Evolutionary conservation across 1,140 invertebrate genomes (phyloP).

Genomic region (Pseudomyrmex cubaensis): DNA sequence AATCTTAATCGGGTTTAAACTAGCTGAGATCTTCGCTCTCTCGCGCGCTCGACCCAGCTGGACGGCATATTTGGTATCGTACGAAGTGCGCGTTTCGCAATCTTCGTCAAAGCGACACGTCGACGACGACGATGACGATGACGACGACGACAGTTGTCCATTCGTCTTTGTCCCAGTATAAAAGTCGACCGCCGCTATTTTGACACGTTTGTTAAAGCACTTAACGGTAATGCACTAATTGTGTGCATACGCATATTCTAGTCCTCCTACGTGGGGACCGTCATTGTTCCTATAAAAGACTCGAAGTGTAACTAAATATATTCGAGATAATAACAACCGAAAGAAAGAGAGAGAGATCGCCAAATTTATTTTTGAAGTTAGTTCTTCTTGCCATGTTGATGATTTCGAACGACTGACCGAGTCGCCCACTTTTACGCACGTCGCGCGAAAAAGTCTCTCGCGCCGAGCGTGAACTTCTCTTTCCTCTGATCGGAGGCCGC

Average conservation of each 20-base stretch:
- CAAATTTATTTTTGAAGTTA: slow-evolving; percentile 3
- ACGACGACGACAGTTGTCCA: slow-evolving; percentile 49
- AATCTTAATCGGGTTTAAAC: slow-evolving; percentile 6
- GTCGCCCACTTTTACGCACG: slow-evolving; percentile 7
- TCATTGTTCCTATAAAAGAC: slow-evolving; percentile 29
- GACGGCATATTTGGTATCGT: slow-evolving; percentile 5
- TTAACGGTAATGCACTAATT: slow-evolving; percentile 66
- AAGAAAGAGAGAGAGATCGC: no score
- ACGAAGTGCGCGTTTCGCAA: neutral
- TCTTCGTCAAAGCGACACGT: slow-evolving; percentile 10
- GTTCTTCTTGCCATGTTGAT: neutral
- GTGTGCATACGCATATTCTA: slow-evolving; percentile 31
- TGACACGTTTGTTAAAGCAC: slow-evolving; percentile 69
- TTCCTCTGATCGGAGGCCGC: neutral
- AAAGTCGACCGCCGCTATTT: slow-evolving; percentile 64
- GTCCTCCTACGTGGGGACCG: slow-evolving; percentile 20
- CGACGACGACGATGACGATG: slow-evolving; percentile 42
- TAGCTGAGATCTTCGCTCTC: slow-evolving; percentile 22
- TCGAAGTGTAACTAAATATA: neutral
- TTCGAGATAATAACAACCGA: neutral
- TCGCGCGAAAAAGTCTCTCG: neutral
- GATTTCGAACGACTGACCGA: neutral
- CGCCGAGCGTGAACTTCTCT: slow-evolving; percentile 2
- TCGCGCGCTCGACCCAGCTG: neutral
- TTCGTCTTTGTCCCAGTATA: slow-evolving; percentile 68